Evolutionary conservation across 2,113 vertebrate genomes (phyloP).

Genomic region (Rousettus leschenaultii): DNA sequence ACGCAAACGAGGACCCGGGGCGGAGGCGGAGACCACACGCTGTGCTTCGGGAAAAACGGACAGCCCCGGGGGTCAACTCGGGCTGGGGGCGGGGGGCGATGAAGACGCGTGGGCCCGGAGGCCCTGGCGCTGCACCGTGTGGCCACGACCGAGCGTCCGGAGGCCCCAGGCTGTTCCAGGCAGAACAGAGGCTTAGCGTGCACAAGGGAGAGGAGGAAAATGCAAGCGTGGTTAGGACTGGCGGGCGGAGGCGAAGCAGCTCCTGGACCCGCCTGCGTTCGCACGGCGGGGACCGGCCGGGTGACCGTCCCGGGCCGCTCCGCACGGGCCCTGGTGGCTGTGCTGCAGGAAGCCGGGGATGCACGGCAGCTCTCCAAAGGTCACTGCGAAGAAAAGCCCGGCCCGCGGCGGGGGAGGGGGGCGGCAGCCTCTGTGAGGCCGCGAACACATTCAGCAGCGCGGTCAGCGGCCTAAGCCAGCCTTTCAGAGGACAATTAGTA

Average conservation of each 20-base stretch:
- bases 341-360: neutral
- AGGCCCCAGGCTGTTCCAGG: accelerated
- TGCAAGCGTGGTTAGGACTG: accelerated
- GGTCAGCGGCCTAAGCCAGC: neutral
- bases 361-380: accelerated
- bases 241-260: too few species aligned
- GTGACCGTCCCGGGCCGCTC: neutral
- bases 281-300: too few species aligned
- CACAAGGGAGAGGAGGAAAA: accelerated
- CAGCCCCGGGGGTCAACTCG: accelerated
- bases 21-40: accelerated
- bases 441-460: accelerated
- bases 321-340: accelerated
- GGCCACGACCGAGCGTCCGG: neutral
- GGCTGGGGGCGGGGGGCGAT: neutral
- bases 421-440: neutral
- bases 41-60: accelerated
- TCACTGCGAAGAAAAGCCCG: neutral
- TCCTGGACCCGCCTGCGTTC: neutral
- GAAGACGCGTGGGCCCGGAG: neutral
- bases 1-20: neutral
- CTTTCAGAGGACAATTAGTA: neutral
- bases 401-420: neutral
- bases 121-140: neutral
- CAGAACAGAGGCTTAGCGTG: accelerated